phyloP scores from a whole-genome alignment of 2,888 invertebrate species.

The Noctua fimbriata region DNA sequence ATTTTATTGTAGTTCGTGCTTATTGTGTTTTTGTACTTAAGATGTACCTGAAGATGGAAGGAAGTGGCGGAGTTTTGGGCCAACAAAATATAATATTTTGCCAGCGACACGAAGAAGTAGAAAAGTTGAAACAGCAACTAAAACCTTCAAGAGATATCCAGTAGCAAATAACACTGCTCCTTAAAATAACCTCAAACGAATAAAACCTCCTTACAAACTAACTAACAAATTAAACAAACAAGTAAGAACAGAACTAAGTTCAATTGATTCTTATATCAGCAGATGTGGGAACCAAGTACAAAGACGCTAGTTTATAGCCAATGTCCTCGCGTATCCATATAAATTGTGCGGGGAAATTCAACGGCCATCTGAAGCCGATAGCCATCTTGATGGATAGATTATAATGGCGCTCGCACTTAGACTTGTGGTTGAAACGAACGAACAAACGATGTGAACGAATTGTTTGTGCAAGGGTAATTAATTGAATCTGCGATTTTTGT shows the following conservation, averaged over 20 bases:
- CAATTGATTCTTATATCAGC: conserved; percentile 76
- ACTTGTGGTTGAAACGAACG: conserved; percentile 63
- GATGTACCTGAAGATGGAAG: no score
- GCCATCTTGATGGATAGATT: conserved; percentile 84
- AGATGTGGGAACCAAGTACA: conserved; percentile 81
- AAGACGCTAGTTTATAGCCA: conserved; percentile 80
- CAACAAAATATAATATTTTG: not conserved
- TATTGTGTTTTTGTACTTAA: not conserved
- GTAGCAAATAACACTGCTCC: conserved; percentile 20
- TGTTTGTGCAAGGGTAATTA: conserved; percentile 29
- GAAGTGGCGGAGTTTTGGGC: no score
- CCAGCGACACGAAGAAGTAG: not conserved
- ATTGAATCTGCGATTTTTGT: conserved; percentile 31
- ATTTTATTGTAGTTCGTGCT: not conserved
- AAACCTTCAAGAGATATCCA: not conserved
- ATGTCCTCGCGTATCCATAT: conserved; percentile 79
- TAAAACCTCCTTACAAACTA: conserved; percentile 26
- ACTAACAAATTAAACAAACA: conserved; percentile 54
- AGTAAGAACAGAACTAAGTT: conserved; percentile 57
- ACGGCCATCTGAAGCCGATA: conserved; percentile 82
- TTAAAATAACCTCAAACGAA: conserved; percentile 29
- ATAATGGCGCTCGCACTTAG: conserved; percentile 73
- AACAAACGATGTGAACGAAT: conserved; percentile 36
- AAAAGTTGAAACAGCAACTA: not conserved
- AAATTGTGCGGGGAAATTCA: conserved; percentile 79